phyloP scores from a whole-genome alignment of 2,888 invertebrate species.

The Eilema sororculum region DNA sequence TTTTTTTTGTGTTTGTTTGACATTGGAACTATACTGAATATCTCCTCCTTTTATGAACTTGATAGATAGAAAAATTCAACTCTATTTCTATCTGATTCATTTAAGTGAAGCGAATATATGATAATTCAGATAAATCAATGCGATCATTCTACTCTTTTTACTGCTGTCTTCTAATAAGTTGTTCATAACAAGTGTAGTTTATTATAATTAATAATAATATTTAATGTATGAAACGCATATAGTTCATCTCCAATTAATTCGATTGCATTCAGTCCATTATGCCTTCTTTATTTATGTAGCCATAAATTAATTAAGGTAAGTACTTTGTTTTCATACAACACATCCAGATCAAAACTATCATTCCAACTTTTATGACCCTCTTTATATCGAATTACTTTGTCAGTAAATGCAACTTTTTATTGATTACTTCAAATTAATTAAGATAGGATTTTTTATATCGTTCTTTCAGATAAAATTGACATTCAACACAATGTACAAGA shows the following conservation, averaged over 20 bases:
- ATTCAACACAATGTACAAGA: background rate
- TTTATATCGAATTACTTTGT: background rate
- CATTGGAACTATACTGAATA: background rate
- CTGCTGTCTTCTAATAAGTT: background rate
- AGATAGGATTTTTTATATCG: too few species aligned
- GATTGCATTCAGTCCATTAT: background rate
- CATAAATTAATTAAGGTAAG: slow-evolving; percentile 57
- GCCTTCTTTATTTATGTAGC: slow-evolving; percentile 56
- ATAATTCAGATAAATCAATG: background rate
- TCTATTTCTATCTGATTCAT: background rate
- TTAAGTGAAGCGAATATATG: background rate
- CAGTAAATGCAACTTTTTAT: background rate
- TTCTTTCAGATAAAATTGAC: background rate
- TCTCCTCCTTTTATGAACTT: background rate
- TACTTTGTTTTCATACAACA: slow-evolving; percentile 15
- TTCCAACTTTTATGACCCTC: background rate
- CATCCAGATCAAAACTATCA: background rate
- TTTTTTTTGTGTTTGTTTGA: too few species aligned
- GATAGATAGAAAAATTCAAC: background rate
- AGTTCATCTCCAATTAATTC: background rate
- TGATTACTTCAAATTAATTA: too few species aligned
- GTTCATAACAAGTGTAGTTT: background rate
- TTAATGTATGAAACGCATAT: background rate
- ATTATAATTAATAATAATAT: background rate
- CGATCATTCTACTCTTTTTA: too few species aligned